A percentile compares a stretch with the other conserved stretches of the same genome.
Evolutionary conservation across 2,113 vertebrate genomes (phyloP).

Genomic region (Misgurnus mizolepis): DNA sequence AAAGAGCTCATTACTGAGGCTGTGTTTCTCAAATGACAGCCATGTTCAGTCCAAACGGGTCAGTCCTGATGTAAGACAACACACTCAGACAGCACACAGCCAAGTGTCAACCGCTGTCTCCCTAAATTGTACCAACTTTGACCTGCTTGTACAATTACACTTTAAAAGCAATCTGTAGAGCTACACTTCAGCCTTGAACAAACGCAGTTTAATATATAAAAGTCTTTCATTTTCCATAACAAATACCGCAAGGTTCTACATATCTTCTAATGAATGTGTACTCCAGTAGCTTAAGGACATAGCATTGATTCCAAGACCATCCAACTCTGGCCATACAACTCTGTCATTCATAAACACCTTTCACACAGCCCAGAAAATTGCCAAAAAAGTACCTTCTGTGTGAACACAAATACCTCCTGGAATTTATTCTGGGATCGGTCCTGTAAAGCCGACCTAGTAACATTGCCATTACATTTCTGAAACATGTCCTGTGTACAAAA

Average conservation of each 20-base stretch:
- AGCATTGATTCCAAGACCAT: too few species aligned
- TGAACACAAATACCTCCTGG: too few species aligned
- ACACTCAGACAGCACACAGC: conserved; percentile 20
- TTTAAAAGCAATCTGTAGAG: conserved; percentile 6
- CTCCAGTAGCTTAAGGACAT: too few species aligned
- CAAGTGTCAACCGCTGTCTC: conserved; percentile 15
- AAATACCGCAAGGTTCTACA: background rate
- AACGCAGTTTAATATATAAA: too few species aligned
- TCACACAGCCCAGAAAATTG: too few species aligned
- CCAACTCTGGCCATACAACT: too few species aligned
- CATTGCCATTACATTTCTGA: too few species aligned
- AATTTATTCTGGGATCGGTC: too few species aligned
- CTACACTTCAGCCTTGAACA: background rate
- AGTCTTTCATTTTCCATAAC: background rate
- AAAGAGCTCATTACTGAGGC: conserved; percentile 40
- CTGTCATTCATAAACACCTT: too few species aligned
- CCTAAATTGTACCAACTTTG: background rate
- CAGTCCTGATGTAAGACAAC: conserved; percentile 6
- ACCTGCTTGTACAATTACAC: background rate
- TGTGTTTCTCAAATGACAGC: conserved; percentile 25
- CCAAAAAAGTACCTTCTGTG: too few species aligned
- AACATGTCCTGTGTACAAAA: too few species aligned
- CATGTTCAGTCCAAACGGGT: conserved; percentile 29
- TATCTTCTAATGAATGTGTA: background rate
- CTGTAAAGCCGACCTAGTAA: too few species aligned